Percentiles rank a stretch among this genome's conserved stretches.
Conservation (phyloP, 2,797 vertebrate species). For the Sphenopsis melanotis region DNA sequence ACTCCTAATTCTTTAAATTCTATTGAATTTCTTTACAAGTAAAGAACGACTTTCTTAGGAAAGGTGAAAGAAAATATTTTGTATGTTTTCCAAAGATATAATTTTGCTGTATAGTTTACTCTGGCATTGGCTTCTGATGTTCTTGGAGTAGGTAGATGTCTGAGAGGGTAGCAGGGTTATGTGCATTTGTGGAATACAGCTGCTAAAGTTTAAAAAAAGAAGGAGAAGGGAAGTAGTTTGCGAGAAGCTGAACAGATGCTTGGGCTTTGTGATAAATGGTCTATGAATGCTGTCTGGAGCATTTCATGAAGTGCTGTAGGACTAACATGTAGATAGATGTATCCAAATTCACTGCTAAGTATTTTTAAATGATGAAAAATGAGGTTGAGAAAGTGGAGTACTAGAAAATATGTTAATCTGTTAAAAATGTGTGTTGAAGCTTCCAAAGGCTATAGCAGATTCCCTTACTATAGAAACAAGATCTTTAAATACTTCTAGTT, state of each 20-base stretch:
- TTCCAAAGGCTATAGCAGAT: background rate
- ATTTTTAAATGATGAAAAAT: slow-evolving; percentile 1
- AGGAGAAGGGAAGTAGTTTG: background rate
- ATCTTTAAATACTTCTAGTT: background rate
- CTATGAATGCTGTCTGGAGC: slow-evolving; percentile 14
- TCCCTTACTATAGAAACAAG: background rate
- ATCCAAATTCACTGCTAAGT: background rate
- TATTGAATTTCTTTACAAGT: background rate
- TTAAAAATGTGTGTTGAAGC: background rate
- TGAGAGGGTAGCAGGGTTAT: background rate
- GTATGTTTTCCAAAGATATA: background rate
- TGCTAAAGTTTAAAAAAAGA: background rate
- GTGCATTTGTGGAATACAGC: background rate
- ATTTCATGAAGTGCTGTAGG: slow-evolving; percentile 6
- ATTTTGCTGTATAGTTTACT: background rate
- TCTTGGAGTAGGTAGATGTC: background rate
- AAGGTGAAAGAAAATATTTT: background rate
- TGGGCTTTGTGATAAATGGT: slow-evolving; percentile 49
- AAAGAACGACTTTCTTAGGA: background rate
- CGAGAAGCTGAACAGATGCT: slow-evolving; percentile 53
- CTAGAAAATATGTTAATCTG: background rate
- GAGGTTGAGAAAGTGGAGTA: background rate
- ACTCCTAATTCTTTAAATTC: background rate
- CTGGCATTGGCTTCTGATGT: background rate
- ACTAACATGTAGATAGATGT: background rate